Evolutionary conservation across 2,113 vertebrate species (phyloP).

Genomic region (Peromyscus californicus): DNA sequence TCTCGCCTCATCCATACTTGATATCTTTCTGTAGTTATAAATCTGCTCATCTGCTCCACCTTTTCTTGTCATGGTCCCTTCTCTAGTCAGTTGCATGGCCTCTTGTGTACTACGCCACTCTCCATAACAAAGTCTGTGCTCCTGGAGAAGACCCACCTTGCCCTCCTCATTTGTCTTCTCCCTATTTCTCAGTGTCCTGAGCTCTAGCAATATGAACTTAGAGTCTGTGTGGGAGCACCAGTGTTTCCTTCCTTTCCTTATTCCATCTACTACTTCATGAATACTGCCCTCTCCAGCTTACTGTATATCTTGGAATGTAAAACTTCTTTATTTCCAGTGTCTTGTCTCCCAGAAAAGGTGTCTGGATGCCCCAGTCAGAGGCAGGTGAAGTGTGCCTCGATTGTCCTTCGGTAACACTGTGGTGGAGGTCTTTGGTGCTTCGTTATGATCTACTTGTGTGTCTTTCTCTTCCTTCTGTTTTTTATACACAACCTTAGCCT

Average conservation of each 20-base stretch:
- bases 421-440: background rate
- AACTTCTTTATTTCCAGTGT: background rate
- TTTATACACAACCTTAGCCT: background rate
- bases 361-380: fast-evolving
- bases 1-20: background rate
- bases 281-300: background rate
- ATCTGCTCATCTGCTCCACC: background rate
- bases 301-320: background rate
- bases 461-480: background rate
- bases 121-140: background rate
- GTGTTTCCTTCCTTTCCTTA: background rate
- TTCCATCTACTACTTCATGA: background rate
- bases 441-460: background rate
- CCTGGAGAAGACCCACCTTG: background rate
- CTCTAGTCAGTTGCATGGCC: background rate
- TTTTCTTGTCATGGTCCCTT: background rate
- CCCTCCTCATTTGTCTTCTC: background rate
- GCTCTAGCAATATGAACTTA: background rate
- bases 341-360: background rate
- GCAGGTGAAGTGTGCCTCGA: background rate
- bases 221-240: background rate
- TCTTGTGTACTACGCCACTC: too few species aligned
- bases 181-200: background rate
- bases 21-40: background rate
- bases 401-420: background rate